Evolutionary conservation across 1,140 invertebrate species (phyloP), one percentile per base, ranked within the genome.

Genomic region (Eupristina koningsbergeri): DNA sequence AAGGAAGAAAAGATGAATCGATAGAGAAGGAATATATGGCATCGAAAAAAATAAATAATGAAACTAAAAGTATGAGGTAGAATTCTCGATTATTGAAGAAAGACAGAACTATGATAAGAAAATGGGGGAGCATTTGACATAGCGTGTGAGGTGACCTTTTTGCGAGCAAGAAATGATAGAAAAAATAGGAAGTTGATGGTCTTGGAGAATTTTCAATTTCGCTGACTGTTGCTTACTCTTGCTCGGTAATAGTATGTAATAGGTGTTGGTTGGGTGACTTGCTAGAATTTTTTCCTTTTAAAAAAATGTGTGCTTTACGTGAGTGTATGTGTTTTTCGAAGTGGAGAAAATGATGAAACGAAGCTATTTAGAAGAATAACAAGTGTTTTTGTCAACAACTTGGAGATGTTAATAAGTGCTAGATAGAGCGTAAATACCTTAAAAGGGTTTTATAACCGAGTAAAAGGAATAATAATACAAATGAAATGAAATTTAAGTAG

Each of bases 121-220:
- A 26, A 61, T 31, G 34, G 53, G 7, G 36, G 58, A 63, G 61
- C 8, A 15, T 58, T 77, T n/a, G 22, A 17, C n/a, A n/a, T n/a
- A n/a, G n/a, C 13, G 53, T 36, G 61, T 81, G 74, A 81, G 75
- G 31, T 71, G 45, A 53, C 26, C 47, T 73, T 58, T 80, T 58
- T 61, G 29, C n/a, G 6, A 29, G 9, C 9, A n/a, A 11, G 29
- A 29, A 78, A 34, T 36, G 31, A 67, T 39, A n/a, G 69, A 73
- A 22, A 45, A 17, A 73, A 22, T 31, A 79, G 77, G 26, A 22
- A 41, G 53, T 73, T 69, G 36, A 81, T 74, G 67, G 67, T 31
- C 69, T 61, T 36, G n/a, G 53, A 67, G 71, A 58, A 67, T 82
- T 82, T 82, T 82, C 80, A 82, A 82, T 76, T 82, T 82, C 58